Base-by-base conservation (phyloP, 2,797 vertebrate genomes). In the Macropus fuliginosus region DNA sequence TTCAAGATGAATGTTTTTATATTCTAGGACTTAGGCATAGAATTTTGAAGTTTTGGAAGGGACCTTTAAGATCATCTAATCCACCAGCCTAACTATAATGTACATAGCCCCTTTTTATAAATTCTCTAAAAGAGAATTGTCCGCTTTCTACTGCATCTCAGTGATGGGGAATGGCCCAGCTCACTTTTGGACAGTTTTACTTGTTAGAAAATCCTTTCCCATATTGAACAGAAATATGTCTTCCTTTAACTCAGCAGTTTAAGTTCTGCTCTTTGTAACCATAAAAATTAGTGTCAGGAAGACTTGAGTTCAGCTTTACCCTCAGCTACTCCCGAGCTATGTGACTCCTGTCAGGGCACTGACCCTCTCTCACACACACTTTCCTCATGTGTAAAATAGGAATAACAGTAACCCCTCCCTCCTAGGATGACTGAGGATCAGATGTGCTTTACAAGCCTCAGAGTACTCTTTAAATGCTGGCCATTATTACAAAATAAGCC, bases 191-290 rank as follows among this genome's bases (percentile, higher is more conserved):
- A 57, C 92, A 95, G 13, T 50, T 93, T 31, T 24, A 66, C 3
- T 29, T 95, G 8, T 91, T 95, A 92, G 56, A 93, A 95, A 96
- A 93, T 95, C 94, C n/a, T 96, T 34, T 52, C 55, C 50, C 91
- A 27, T 24, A 24, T 74, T 40, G 18, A 74, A 74, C 66, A 74
- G 66, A 40, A 40, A 21, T 74, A n/a, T 66, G 21, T 74, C 66
- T 40, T 40, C 18, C 11, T 74, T 74, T 40, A 40, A 74, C n/a
- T 40, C 16, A 21, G 2, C 40, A 21, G 18, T 40, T 16, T 9
- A 40, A 40, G 18, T 74, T 40, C 28, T 74, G 6, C n/a, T 21
- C n/a, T 74, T 40, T 74, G 0, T 74, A 66, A 66, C 62, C 18
- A 16, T n/a, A n/a, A 66, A 66, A 66, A 66, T 18, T 6, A n/a